Evolutionary conservation across 2,888 invertebrate genomes (phyloP), one percentile per base, ranked within the genome.

Genomic region (Hypsopygia costalis): DNA sequence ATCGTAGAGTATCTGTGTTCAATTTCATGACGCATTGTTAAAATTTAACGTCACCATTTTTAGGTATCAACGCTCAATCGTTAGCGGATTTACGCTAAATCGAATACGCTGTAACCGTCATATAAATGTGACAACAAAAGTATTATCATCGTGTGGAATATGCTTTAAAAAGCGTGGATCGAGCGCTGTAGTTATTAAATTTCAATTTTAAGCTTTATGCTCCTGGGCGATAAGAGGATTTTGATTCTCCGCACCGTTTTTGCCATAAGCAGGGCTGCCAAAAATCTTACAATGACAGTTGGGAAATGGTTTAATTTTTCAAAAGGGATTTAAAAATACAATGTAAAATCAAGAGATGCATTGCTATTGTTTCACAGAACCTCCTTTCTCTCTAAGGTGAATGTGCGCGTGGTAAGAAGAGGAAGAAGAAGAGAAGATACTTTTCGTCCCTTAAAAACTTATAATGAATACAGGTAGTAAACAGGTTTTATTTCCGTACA

Each of bases 121-220:
- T n/a, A 32, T 32, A 32, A 34, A 34, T 7, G 20, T 1, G n/a
- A 34, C 21, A 31, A 3, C 22, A 21, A 8, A 3, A 11, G 7
- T 11, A 35, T 11, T 9, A 27, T 6, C 28, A 35, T 29, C 34
- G 43, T 30, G 37, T 11, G 43, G 36, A 36, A 20, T 41, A 36
- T 34, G 47, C 36, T 49, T 54, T 35, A 51, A 56, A 56, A 56
- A 52, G 21, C 36, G 36, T 43, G 46, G 37, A 41, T 34, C 36
- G 29, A 39, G 34, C 46, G 49, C 12, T 49, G 55, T 60, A 62
- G 70, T 69, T 75, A 70, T 78, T 68, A 75, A 77, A 76, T 79
- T 73, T 64, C 68, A 72, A 78, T 77, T 79, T 79, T 67, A 75
- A 80, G 75, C 80, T 76, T 71, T 71, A 67, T 74, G 77, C 71